phyloP scores from a whole-genome alignment of 1,140 invertebrate species.

The Hylaeus volcanicus region DNA sequence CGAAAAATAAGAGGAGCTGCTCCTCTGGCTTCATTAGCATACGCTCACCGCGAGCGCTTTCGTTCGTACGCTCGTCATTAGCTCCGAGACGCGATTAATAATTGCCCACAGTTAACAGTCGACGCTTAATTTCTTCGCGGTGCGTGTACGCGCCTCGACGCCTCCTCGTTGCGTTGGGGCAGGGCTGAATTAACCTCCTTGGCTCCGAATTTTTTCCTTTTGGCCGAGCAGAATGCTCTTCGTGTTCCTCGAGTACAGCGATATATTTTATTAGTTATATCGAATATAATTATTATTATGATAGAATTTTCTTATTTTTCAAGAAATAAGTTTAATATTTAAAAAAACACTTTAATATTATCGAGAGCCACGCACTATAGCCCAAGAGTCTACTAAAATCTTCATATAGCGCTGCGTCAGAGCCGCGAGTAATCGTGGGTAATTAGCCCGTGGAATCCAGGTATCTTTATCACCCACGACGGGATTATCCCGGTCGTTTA shows the following conservation, averaged over 20 bases:
- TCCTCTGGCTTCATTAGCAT: conserved; percentile 64
- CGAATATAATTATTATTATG: no score
- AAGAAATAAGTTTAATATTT: no score
- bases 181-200: no score
- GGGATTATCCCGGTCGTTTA: conserved; percentile 46
- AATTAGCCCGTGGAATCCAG: conserved; percentile 62
- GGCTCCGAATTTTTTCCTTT: no score
- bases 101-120: conserved; percentile 63
- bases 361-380: no score
- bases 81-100: conserved; percentile 65
- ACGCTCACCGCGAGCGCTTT: conserved; percentile 25
- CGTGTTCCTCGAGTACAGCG: no score
- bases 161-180: not conserved
- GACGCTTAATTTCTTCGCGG: conserved; percentile 61
- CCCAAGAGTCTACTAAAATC: no score
- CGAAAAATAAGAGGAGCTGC: conserved; percentile 53
- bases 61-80: conserved; percentile 60
- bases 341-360: no score
- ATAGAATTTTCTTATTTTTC: no score
- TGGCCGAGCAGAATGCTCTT: no score
- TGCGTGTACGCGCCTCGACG: conserved; percentile 15
- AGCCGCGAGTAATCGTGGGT: conserved; percentile 50
- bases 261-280: no score
- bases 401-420: no score
- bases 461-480: conserved; percentile 48